Evolutionary conservation across 2,113 vertebrate genomes (phyloP), one percentile per base, ranked within the genome.

Genomic region (Ammospiza nelsoni): DNA sequence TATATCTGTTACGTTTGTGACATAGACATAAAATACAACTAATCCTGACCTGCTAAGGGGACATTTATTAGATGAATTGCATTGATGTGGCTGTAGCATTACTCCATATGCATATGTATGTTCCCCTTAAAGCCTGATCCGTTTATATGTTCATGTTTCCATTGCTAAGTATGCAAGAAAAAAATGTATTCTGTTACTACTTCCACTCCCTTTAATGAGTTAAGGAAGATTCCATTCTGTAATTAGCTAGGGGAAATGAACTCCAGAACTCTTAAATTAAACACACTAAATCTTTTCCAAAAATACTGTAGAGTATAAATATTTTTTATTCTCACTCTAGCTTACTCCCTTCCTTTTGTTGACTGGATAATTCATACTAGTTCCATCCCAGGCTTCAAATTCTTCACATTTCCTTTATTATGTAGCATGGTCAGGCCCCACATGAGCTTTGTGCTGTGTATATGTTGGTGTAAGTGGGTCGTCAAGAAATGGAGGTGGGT

Each of bases 381-480:
- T 44, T 78, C 27, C 8, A 7, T 67, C 19, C 24, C 18, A 81
- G 15, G 13, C 41, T 94, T 33, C 66, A 58, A 33, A 71, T 62
- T 77, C 43, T 55, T 84, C 48, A 55, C 15, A 48, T 43, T 48
- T 75, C 61, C 44, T 81, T 8, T 69, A 17, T 69, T 65, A 44
- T 0, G 0, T 48, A 52, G 54, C 21, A 29, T 11, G 31, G 19
- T n/a, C 59, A 49, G 37, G 17, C 33, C 11, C 16, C 6, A 9
- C 39, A 35, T n/a, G 59, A 91, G n/a, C 22, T 54, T 74, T 31
- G 6, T 43, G 59, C 51, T 76, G 20, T 69, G 15, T 31, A 14
- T n/a, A 51, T 1, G 0, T 3, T 63, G 39, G 28, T 0, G 0
- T 4, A 7, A 73, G 18, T 7, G 11, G 2, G 2, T 71, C 31